Evolutionary conservation across 2,797 vertebrate species (phyloP), one percentile per base, ranked within the genome.

Genomic region (Coregonus sp.): DNA sequence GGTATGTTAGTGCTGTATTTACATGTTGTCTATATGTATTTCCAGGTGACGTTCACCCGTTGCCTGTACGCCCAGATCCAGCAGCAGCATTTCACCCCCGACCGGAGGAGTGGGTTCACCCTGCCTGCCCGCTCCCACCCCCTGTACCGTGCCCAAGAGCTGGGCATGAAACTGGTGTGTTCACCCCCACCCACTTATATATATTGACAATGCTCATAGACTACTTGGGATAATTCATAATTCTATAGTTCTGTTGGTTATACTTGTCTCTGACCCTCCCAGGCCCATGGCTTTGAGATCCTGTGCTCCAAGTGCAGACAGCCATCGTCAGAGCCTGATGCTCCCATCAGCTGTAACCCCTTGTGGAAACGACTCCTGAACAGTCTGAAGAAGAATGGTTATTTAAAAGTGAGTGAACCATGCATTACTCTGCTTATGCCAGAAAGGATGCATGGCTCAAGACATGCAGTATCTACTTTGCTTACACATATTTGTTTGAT

Each of bases 231-330:
- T 54, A 6, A 35, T 4, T 33, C 33, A 3, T 18, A 18, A 18
- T 59, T 59, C 16, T 7, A n/a, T 59, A 18, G 54, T 59, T 59
- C n/a, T 59, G 54, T 59, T n/a, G 18, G 54, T 11, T 73, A 4
- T 76, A 1, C 72, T 31, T 40, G 2, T 76, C 7, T 61, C 35
- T 35, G 4, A 5, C 29, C n/a, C 15, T 35, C 33, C 1, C 79
- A 99, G 98, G 96, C 97, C 61, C 98, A 99, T 68, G 98, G 98
- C 67, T 99, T 99, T 93, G 98, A 99, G 94, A 99, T 99, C 82
- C 86, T 99, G 73, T 98, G 97, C 84, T 97, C 95, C 1, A 98
- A 94, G 85, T 94, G 93, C 89, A 92, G 83, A 33, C 78, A 85
- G 81, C 86, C 86, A 0, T 93, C 92, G 31, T 89, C 91, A 72